Evolutionary conservation across 2,888 invertebrate species (phyloP).

Genomic region (Drosophila aldrichi): DNA sequence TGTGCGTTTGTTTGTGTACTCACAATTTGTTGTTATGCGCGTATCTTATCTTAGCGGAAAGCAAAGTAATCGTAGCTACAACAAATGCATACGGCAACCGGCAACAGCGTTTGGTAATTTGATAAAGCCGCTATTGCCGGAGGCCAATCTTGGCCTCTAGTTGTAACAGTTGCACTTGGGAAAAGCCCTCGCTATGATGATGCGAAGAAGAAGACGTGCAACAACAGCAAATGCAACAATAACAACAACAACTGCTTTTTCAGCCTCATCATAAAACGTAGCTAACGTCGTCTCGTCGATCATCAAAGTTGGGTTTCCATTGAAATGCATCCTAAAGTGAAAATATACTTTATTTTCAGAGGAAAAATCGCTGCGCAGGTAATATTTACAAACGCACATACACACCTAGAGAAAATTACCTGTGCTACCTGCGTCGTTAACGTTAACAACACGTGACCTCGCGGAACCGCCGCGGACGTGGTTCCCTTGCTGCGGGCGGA

Average conservation of each 20-base stretch:
- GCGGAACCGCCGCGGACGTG: constrained; percentile 27
- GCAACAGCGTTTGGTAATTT: constrained; percentile 50
- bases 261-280: constrained; percentile 54
- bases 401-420: constrained; percentile 44
- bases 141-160: constrained; percentile 38
- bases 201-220: constrained; percentile 25
- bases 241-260: constrained; percentile 47
- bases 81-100: constrained; percentile 46
- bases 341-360: constrained; percentile 68
- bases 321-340: constrained; percentile 65
- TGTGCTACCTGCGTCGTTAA: constrained; percentile 65
- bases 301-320: constrained; percentile 63
- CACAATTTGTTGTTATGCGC: constrained; percentile 28
- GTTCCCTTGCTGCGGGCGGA: constrained; percentile 37
- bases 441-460: constrained; percentile 75
- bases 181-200: constrained; percentile 50
- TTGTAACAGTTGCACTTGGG: constrained; percentile 51
- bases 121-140: constrained; percentile 45
- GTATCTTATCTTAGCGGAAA: constrained; percentile 70
- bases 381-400: constrained; percentile 33
- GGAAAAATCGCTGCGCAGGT: constrained; percentile 69
- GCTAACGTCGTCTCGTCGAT: constrained; percentile 46
- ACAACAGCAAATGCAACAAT: constrained; percentile 5
- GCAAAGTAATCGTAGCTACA: constrained; percentile 33
- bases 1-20: neutral